Evolutionary conservation across 2,113 vertebrate genomes (phyloP).

Genomic region (Empidonax traillii): DNA sequence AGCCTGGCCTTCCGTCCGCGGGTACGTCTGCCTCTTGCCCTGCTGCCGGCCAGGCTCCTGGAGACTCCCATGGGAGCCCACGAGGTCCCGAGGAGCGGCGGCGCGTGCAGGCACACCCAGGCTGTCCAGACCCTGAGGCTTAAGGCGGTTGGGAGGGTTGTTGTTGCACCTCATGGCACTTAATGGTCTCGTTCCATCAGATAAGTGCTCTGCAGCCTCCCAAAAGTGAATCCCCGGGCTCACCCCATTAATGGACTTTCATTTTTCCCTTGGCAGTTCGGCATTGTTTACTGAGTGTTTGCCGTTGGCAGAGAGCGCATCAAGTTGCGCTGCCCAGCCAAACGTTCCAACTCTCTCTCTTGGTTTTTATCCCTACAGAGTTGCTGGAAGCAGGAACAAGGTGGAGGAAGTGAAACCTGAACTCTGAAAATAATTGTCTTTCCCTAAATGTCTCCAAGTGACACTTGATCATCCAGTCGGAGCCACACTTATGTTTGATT

Average conservation of each 20-base stretch:
- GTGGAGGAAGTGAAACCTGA: background rate
- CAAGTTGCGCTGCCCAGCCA: background rate
- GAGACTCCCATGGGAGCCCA: background rate
- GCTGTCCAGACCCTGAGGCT: background rate
- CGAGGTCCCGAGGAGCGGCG: background rate
- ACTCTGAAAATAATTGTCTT: background rate
- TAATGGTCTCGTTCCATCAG: slow-evolving; percentile 68
- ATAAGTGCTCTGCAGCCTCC: slow-evolving; percentile 76
- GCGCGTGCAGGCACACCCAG: background rate
- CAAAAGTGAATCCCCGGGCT: slow-evolving; percentile 63
- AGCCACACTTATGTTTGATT: background rate
- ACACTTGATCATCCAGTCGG: background rate
- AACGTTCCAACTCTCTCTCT: background rate
- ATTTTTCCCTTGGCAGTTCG: slow-evolving; percentile 73
- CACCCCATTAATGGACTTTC: slow-evolving; percentile 74
- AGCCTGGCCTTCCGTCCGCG: too few species aligned
- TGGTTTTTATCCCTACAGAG: background rate
- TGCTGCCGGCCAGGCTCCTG: background rate
- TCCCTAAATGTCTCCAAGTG: background rate
- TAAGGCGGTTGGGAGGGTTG: background rate
- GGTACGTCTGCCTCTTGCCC: background rate
- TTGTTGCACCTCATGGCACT: slow-evolving; percentile 47
- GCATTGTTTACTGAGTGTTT: slow-evolving; percentile 57
- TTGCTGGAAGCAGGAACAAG: background rate
- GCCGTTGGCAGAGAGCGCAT: slow-evolving; percentile 41